Conservation (phyloP, 2,797 vertebrate species). For the Heliangelus exortis region DNA sequence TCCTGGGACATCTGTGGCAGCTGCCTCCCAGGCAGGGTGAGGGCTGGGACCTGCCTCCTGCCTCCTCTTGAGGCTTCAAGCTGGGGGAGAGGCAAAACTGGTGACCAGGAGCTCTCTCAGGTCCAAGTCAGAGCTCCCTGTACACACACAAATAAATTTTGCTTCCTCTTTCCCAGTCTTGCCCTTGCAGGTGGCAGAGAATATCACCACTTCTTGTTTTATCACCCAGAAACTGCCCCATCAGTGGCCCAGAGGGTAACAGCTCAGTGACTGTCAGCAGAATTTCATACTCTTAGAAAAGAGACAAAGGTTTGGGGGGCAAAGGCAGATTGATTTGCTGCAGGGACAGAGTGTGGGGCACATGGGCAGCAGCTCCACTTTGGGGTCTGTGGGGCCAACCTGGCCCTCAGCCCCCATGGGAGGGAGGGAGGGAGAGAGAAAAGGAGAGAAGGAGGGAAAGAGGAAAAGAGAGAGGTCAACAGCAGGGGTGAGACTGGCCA, state of each 20-base stretch:
- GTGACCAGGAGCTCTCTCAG: rapidly evolving
- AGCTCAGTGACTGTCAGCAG: not conserved
- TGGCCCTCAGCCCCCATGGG: rapidly evolving
- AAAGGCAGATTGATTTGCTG: not conserved
- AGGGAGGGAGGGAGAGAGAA: too few relatives aligned
- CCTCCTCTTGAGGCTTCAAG: not conserved
- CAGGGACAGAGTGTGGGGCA: rapidly evolving
- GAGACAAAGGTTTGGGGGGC: rapidly evolving
- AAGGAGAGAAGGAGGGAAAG: too few relatives aligned
- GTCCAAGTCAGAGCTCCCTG: rapidly evolving
- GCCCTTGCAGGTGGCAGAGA: not conserved
- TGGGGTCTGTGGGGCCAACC: not conserved
- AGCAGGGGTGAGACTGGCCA: not conserved
- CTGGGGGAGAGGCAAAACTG: not conserved
- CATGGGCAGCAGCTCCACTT: rapidly evolving
- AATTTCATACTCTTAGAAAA: not conserved
- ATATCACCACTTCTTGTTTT: not conserved
- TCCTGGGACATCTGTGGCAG: not conserved
- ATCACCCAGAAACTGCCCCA: not conserved
- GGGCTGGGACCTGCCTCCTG: rapidly evolving
- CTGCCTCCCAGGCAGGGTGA: not conserved
- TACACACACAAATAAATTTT: not conserved
- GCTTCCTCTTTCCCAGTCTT: not conserved
- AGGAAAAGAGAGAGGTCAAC: too few relatives aligned
- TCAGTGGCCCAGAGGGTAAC: not conserved